A percentile compares a stretch with the other conserved stretches of the same genome.
These are phyloP conservation scores for Spinus olivaceus DNA, from an alignment of 2,797 vertebrate species.

Conservation along the genomic window DNA sequence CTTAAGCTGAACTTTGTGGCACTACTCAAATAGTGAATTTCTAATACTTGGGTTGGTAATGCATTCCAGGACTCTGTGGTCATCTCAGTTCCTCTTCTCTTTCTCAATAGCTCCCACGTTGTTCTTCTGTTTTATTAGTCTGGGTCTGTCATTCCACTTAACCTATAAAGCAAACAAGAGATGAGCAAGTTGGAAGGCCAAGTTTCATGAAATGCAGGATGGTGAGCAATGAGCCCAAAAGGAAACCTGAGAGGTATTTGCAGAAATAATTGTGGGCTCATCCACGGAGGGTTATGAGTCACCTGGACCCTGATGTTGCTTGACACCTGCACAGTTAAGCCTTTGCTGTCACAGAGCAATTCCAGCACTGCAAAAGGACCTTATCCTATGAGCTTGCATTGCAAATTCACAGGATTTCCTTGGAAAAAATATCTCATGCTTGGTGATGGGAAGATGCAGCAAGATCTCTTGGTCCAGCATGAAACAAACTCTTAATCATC, in stretches of 20 bases:
- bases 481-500: background rate
- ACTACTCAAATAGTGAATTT: constrained; percentile 4
- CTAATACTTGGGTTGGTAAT: constrained; percentile 18
- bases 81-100: constrained; percentile 20
- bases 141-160: constrained; percentile 51
- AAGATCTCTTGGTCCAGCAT: background rate
- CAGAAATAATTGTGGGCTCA: constrained; percentile 10
- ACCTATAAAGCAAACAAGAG: background rate
- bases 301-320: background rate
- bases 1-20: constrained; percentile 21
- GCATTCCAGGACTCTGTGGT: constrained; percentile 45
- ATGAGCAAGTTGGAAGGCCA: background rate
- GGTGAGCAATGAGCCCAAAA: background rate
- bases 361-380: background rate
- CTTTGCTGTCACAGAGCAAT: background rate
- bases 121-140: constrained; percentile 46
- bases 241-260: constrained; percentile 12
- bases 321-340: background rate
- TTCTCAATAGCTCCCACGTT: constrained; percentile 14
- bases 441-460: background rate
- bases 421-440: background rate
- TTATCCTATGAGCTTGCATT: background rate
- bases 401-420: background rate
- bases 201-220: background rate
- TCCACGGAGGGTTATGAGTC: background rate